Conservation (phyloP, 2,888 invertebrate genomes). For the Zelleria hepariella region DNA sequence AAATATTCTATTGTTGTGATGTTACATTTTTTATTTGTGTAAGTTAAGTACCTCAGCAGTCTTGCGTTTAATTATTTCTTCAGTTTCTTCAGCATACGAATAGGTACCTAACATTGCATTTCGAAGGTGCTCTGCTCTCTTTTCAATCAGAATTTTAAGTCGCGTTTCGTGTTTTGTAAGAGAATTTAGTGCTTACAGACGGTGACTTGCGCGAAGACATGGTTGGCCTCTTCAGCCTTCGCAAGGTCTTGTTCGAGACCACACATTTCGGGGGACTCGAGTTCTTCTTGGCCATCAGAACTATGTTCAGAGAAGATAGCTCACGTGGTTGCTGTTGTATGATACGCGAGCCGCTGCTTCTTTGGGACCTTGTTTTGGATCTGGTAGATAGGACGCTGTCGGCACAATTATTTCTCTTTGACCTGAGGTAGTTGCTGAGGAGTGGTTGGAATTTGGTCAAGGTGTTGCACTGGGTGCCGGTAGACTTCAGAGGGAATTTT, state of each 20-base stretch:
- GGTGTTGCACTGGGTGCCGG: not conserved
- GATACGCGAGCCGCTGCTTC: not conserved
- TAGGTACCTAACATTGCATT: no score
- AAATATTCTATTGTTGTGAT: no score
- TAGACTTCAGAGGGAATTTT: not conserved
- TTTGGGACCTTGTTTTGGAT: not conserved
- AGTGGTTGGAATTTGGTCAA: not conserved
- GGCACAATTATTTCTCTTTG: constrained; percentile 13
- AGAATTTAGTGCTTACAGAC: not conserved
- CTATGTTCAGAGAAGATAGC: no score
- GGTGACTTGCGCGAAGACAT: not conserved
- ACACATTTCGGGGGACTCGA: not conserved
- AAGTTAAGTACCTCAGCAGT: no score
- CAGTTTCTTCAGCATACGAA: no score
- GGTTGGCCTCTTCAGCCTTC: not conserved
- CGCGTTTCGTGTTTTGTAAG: not conserved
- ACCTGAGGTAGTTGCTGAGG: no score
- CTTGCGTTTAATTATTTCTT: no score
- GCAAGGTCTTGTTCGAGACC: not conserved
- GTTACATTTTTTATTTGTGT: no score
- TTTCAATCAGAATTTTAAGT: not conserved
- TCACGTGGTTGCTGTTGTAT: no score
- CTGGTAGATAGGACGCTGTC: not conserved
- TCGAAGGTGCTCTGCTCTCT: no score
- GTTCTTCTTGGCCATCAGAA: not conserved